A percentile compares a stretch with the other conserved stretches of the same genome.
These are phyloP conservation scores for Nothura maculosa DNA, from an alignment of 2,797 vertebrate genomes.

Conservation along the genomic window DNA sequence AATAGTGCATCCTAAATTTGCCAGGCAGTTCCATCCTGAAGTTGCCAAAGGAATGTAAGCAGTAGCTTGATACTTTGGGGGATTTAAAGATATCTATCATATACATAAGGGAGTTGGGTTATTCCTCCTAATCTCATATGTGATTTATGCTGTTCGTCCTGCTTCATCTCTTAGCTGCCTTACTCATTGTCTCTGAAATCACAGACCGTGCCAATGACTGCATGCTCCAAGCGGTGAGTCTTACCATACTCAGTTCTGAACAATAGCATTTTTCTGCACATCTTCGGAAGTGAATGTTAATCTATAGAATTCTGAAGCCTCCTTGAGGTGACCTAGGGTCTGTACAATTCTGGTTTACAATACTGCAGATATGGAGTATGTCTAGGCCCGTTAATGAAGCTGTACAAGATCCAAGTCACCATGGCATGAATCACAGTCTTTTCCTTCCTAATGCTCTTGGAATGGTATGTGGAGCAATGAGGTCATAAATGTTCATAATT, in stretches of 20 bases:
- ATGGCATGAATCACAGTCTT: not conserved
- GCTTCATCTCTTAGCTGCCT: slow-evolving; percentile 83
- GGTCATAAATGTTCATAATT: not conserved
- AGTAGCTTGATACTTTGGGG: not conserved
- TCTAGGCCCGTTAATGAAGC: not conserved
- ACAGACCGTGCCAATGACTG: slow-evolving; percentile 91
- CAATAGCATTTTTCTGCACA: not conserved
- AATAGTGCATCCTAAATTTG: not conserved
- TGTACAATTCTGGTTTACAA: not conserved
- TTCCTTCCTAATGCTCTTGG: not conserved
- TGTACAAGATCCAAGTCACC: not conserved
- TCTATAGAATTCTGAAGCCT: slow-evolving; percentile 4
- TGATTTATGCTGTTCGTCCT: not conserved
- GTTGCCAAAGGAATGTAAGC: not conserved
- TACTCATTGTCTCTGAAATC: slow-evolving; percentile 89
- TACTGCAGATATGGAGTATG: not conserved
- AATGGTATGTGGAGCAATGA: not conserved
- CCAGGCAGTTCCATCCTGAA: not conserved
- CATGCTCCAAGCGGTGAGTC: slow-evolving; percentile 94
- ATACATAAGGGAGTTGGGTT: not conserved
- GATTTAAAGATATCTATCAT: not conserved
- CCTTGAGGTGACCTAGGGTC: not conserved
- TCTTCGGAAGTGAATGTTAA: not conserved
- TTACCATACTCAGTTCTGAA: not conserved
- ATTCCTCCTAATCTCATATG: not conserved